Evolutionary conservation across 2,113 vertebrate species (phyloP).

Genomic region (Brevimyrus niger): DNA sequence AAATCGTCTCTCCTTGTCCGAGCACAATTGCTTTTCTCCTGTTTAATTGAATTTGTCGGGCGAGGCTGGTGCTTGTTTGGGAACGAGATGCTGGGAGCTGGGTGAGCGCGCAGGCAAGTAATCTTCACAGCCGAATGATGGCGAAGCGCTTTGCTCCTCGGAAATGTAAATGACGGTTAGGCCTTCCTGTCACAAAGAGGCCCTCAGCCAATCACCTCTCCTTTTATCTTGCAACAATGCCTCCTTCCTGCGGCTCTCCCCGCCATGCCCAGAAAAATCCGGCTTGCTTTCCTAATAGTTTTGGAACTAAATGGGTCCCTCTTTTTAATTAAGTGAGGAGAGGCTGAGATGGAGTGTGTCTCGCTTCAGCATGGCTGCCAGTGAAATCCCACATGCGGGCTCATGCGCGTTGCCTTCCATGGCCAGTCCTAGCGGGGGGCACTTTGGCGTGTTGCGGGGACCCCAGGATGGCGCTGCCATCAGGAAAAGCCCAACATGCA

Average conservation of each 20-base stretch:
- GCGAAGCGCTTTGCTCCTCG: slow-evolving; percentile 25
- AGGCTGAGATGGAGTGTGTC: slow-evolving; percentile 5
- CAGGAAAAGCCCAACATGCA: neutral
- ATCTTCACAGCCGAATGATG: slow-evolving; percentile 28
- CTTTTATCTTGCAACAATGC: slow-evolving; percentile 22
- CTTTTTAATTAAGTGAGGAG: slow-evolving; percentile 33
- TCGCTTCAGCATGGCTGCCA: slow-evolving; percentile 19
- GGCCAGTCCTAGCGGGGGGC: neutral
- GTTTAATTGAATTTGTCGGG: slow-evolving; percentile 15
- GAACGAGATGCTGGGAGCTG: slow-evolving; percentile 17
- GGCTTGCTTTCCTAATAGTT: slow-evolving; percentile 18
- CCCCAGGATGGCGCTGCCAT: neutral
- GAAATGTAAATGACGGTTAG: slow-evolving; percentile 27
- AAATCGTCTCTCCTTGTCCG: slow-evolving; percentile 1
- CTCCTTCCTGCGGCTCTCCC: neutral
- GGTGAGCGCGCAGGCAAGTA: slow-evolving; percentile 18
- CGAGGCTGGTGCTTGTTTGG: slow-evolving; percentile 24
- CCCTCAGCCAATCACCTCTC: neutral
- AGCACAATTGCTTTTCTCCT: slow-evolving; percentile 8
- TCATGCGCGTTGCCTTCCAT: neutral
- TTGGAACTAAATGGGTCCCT: slow-evolving; percentile 32
- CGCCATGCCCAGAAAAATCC: neutral
- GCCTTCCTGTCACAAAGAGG: neutral
- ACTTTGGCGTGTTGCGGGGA: neutral
- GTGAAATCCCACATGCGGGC: neutral